A percentile compares a stretch with the other conserved stretches of the same genome.
Evolutionary conservation across 2,888 invertebrate species (phyloP).

Genomic region (Mythimna lalbum): DNA sequence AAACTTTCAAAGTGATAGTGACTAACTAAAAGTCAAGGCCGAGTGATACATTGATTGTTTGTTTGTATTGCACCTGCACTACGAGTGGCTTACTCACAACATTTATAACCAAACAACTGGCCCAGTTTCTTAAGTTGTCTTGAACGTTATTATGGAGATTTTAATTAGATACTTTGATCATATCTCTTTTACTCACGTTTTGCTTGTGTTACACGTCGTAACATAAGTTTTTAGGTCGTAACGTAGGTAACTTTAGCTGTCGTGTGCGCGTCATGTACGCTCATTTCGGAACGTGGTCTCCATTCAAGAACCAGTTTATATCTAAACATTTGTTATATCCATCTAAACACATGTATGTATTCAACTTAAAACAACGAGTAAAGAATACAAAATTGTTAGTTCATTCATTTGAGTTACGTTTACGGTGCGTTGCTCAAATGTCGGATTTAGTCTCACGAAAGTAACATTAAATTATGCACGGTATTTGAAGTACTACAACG

Average conservation of each 20-base stretch:
- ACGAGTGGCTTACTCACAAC: slow-evolving; percentile 32
- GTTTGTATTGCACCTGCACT: slow-evolving; percentile 50
- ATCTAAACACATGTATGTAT: slow-evolving; percentile 45
- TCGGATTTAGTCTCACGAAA: slow-evolving; percentile 54
- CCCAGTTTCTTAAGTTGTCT: slow-evolving; percentile 23
- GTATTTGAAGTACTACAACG: slow-evolving; percentile 49
- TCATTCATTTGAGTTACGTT: slow-evolving; percentile 64
- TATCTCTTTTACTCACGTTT: slow-evolving; percentile 22
- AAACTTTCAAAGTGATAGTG: slow-evolving; percentile 64
- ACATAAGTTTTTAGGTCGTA: slow-evolving; percentile 44
- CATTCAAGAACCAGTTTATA: slow-evolving; percentile 66
- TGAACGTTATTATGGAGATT: slow-evolving; percentile 13
- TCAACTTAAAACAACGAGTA: slow-evolving; percentile 45
- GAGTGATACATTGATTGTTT: slow-evolving; percentile 44
- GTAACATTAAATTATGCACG: slow-evolving; percentile 54
- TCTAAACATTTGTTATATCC: slow-evolving; percentile 54
- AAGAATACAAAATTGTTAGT: slow-evolving; percentile 61
- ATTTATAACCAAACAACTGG: slow-evolving; percentile 9
- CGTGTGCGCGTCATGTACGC: slow-evolving; percentile 30
- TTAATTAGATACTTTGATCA: slow-evolving; percentile 17
- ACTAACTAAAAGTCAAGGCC: slow-evolving; percentile 67
- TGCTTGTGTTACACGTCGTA: slow-evolving; percentile 17
- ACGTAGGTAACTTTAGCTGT: slow-evolving; percentile 42
- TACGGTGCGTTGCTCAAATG: slow-evolving; percentile 54
- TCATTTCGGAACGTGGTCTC: slow-evolving; percentile 54